Conservation (phyloP, 2,888 invertebrate genomes). For the Polyommatus iphigenia region DNA sequence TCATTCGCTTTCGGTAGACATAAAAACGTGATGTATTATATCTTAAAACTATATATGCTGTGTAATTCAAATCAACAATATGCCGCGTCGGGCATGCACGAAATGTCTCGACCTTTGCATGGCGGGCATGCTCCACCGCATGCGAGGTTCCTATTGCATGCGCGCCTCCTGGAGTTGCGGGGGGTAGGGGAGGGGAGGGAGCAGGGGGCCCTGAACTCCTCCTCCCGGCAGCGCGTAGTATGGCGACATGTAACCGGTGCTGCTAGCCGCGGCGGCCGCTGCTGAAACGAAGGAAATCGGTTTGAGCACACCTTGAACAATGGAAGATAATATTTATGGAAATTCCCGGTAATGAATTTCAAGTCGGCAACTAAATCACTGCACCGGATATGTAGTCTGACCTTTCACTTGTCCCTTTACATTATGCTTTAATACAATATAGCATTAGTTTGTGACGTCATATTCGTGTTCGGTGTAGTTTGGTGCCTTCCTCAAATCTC, state of each 20-base stretch:
- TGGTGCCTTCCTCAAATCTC: neutral
- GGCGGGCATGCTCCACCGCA: constrained; percentile 22
- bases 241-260: constrained; percentile 86
- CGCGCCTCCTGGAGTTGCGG: constrained; percentile 87
- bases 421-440: neutral
- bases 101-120: constrained; percentile 22
- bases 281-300: constrained; percentile 46
- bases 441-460: neutral
- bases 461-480: neutral
- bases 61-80: constrained; percentile 38
- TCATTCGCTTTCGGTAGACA: constrained; percentile 67
- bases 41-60: constrained; percentile 29
- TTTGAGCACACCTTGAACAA: neutral
- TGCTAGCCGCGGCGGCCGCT: constrained; percentile 77
- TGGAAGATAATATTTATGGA: neutral
- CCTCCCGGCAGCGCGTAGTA: constrained; percentile 85
- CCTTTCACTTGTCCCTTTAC: neutral
- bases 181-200: constrained; percentile 84
- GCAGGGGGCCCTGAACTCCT: constrained; percentile 80
- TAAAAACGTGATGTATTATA: constrained; percentile 42
- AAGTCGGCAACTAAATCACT: neutral
- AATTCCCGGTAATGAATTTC: neutral
- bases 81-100: constrained; percentile 11
- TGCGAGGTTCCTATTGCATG: constrained; percentile 80
- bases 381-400: neutral